Conservation (phyloP, 2,113 vertebrate genomes). For the Podilymbus podiceps region DNA sequence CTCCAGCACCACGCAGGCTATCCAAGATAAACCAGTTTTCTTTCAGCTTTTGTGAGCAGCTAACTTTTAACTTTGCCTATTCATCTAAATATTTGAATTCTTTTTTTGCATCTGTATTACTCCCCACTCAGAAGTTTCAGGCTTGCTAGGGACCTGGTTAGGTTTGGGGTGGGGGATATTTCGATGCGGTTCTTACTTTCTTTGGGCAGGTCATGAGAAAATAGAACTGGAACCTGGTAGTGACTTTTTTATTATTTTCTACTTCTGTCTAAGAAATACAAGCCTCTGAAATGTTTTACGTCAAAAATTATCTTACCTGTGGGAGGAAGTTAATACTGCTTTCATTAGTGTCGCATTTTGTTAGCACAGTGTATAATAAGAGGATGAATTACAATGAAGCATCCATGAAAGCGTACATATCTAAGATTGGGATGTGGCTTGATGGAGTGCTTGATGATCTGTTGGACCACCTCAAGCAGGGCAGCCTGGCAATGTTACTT, state of each 20-base stretch:
- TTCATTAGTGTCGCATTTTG: neutral
- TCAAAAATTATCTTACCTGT: neutral
- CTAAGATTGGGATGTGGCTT: neutral
- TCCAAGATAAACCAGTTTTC: conserved; percentile 54
- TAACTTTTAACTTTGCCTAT: conserved; percentile 22
- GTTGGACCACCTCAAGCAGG: neutral
- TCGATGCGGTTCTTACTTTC: neutral
- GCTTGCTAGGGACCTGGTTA: neutral
- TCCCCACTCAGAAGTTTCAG: neutral
- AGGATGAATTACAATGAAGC: neutral
- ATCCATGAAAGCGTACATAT: neutral
- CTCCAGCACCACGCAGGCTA: conserved; percentile 13
- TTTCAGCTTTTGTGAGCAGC: conserved; percentile 39
- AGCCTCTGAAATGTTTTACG: neutral
- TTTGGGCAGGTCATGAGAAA: neutral
- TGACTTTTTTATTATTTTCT: neutral
- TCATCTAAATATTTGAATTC: conserved; percentile 29
- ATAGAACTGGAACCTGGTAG: neutral
- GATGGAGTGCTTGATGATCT: neutral
- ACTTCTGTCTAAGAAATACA: neutral
- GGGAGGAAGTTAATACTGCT: neutral
- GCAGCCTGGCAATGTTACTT: neutral
- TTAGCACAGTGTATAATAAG: neutral
- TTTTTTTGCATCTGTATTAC: conserved; percentile 1
- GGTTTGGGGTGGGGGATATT: neutral